Conservation (phyloP, 1,140 invertebrate species). For the Drosophila azteca region DNA sequence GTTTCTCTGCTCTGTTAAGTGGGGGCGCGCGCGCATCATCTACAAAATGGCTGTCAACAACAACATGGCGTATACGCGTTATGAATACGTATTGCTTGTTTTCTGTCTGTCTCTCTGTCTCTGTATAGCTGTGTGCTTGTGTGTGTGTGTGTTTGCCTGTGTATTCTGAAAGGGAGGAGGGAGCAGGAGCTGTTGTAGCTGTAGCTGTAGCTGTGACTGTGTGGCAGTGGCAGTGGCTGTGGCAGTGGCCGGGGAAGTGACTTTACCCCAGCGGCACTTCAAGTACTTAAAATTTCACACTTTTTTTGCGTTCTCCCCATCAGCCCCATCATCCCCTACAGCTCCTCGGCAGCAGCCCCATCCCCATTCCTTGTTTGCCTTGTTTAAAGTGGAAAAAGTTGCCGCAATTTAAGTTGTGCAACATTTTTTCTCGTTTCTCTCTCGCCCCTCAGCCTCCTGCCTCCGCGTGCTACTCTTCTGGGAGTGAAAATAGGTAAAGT, state of each 20-base stretch:
- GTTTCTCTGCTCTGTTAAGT: slow-evolving; percentile 20
- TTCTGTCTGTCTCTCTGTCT: slow-evolving; percentile 27
- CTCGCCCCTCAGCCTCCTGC: not conserved
- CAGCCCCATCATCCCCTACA: not conserved
- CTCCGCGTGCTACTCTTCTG: not conserved
- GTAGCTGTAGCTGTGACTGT: not conserved
- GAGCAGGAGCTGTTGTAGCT: too few species aligned
- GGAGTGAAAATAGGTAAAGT: slow-evolving; percentile 43
- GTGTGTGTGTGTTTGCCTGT: slow-evolving; percentile 4
- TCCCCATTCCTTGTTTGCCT: slow-evolving; percentile 31
- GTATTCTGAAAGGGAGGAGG: not conserved
- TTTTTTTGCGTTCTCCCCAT: slow-evolving; percentile 43
- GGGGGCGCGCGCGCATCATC: slow-evolving; percentile 74
- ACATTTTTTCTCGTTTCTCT: slow-evolving; percentile 36
- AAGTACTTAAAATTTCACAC: slow-evolving; percentile 81
- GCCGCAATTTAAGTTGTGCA: slow-evolving; percentile 68
- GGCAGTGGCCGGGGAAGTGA: slow-evolving; percentile 25
- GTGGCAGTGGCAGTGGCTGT: not conserved
- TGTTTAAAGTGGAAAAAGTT: slow-evolving; percentile 74
- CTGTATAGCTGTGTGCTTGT: not conserved
- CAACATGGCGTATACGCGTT: slow-evolving; percentile 80
- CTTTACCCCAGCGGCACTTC: slow-evolving; percentile 62
- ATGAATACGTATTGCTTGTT: slow-evolving; percentile 80
- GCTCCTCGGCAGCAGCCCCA: not conserved
- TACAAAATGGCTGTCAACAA: slow-evolving; percentile 81